These are phyloP conservation scores for Umimayanthus kanabou DNA, from an alignment of 92 coral and sea anemone species.

Conservation along the genomic window DNA sequence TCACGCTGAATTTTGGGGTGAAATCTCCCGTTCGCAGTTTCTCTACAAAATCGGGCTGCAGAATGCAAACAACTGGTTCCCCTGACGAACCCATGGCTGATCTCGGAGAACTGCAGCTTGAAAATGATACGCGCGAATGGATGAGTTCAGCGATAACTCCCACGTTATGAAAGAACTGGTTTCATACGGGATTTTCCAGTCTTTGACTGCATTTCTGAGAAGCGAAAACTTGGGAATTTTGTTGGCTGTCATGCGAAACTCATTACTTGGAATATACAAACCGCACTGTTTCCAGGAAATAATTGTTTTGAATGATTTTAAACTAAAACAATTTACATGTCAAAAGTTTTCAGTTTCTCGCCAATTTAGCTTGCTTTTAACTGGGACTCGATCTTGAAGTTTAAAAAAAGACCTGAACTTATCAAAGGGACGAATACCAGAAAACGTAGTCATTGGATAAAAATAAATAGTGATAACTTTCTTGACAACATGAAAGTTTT, in stretches of 20 bases:
- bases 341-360: not conserved
- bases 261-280: not conserved
- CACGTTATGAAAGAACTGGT: not conserved
- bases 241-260: not conserved
- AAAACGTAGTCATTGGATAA: not conserved
- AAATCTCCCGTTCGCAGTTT: constrained; percentile 52
- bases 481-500: not conserved
- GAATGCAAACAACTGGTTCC: constrained; percentile 72
- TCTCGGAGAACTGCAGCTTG: not conserved
- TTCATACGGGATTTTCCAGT: not conserved
- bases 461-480: too few relatives aligned
- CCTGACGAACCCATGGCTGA: constrained; percentile 28
- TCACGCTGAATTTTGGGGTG: constrained; percentile 54
- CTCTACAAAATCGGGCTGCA: constrained; percentile 87
- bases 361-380: too few relatives aligned
- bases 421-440: not conserved
- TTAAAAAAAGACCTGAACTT: too few relatives aligned
- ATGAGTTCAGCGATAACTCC: not conserved
- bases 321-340: not conserved
- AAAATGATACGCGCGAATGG: not conserved
- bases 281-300: not conserved
- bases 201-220: not conserved
- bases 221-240: not conserved
- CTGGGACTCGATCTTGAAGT: too few relatives aligned
- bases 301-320: not conserved